A percentile compares a stretch with the other conserved stretches of the same genome.
phyloP scores from a whole-genome alignment of 1,140 invertebrate genomes.

The Micrasema longulum region DNA sequence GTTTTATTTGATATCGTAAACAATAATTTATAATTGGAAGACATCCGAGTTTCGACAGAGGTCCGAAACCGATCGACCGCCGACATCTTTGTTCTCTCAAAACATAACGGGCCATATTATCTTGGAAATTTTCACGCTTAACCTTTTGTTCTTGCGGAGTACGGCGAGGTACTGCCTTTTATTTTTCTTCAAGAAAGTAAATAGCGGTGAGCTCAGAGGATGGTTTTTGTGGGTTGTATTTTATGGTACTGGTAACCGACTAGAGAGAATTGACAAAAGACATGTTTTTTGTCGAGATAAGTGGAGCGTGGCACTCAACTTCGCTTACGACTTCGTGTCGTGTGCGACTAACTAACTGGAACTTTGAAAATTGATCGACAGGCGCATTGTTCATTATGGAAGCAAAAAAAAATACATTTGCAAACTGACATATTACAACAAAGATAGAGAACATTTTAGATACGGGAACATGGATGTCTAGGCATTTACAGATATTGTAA shows the following conservation, averaged over 20 bases:
- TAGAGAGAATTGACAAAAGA: constrained; percentile 44
- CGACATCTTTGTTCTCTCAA: neutral
- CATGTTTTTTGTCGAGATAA: constrained; percentile 35
- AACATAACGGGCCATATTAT: constrained; percentile 9
- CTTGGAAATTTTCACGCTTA: constrained; percentile 34
- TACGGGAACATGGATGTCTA: no score
- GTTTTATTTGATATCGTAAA: no score
- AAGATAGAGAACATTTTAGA: no score
- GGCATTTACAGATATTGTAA: no score
- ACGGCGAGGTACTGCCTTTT: constrained; percentile 17
- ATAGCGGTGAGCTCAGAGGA: constrained; percentile 22
- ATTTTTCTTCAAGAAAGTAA: constrained; percentile 36
- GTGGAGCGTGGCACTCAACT: constrained; percentile 41
- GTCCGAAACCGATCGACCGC: neutral
- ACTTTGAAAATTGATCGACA: constrained; percentile 13
- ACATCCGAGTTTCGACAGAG: no score
- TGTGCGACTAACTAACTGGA: constrained; percentile 17
- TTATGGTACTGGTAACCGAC: constrained; percentile 19
- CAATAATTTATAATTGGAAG: no score
- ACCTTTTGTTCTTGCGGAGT: constrained; percentile 29
- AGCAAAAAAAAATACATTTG: no score
- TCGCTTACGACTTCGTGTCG: constrained; percentile 4
- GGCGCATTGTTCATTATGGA: no score
- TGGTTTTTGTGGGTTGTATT: constrained; percentile 23
- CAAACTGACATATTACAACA: no score